Base-by-base conservation (phyloP, 2,888 invertebrate species). In the Steinernema hermaphroditum region DNA sequence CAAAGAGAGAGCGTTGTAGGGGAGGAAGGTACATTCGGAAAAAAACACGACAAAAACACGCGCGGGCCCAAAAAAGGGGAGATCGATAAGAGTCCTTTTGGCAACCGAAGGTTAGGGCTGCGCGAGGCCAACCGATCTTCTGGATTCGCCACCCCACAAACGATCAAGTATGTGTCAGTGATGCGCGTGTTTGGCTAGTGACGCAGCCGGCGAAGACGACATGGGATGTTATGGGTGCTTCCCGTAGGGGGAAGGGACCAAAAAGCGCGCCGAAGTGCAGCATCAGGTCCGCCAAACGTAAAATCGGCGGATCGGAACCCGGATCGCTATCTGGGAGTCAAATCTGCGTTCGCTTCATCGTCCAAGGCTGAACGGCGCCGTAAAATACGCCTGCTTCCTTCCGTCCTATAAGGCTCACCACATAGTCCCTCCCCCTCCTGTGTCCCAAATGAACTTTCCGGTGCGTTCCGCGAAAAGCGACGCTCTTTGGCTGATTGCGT, bases 301-400 rank as follows among this genome's bases (percentile, higher is more conserved):
- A 29, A 62, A 6, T 32, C 32, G 19, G 34, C 22, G 32, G 32
- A 46, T 34, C 27, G 16, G 29, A 29, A 62, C 29, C 12, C 62
- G 29, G 32, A 2, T 27, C 32, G 62, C 62, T 32, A 62, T 62
- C 62, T 22, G 27, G 16, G 27, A 62, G 34, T n/a, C 32, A 32
- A 32, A 62, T 62, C 62, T 54, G 32, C 62, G 62, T 29, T 62
- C 62, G 32, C 62, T 27, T 62, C 62, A 62, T 32, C 29, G 32
- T 32, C 62, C 32, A 62, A 62, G 62, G 62, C 27, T 32, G 54
- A 54, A 54, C 22, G 29, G 62, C 24, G 62, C 29, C 62, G 29
- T 62, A 62, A 62, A 62, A 62, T 29, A 14, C 32, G 62, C 62
- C 62, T 62, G 62, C 62, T 62, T 62, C 62, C 62, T 62, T n/a